Conservation (phyloP, 2,113 vertebrate species). For the Agapornis roseicollis region DNA sequence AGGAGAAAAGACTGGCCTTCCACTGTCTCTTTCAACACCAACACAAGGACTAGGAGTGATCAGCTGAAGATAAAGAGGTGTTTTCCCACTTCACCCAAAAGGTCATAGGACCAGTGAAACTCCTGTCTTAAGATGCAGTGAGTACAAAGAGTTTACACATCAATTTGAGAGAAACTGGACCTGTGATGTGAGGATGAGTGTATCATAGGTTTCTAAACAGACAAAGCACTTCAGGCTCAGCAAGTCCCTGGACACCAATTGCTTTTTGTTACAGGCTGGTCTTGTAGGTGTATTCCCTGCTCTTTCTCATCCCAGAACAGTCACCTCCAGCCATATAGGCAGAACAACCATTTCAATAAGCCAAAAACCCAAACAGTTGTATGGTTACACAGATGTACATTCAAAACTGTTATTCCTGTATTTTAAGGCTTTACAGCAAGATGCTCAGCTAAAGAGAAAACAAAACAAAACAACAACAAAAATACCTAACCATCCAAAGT, state of each 20-base stretch:
- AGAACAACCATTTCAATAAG: background rate
- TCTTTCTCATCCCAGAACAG: background rate
- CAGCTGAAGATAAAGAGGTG: background rate
- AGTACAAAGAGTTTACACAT: background rate
- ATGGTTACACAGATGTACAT: background rate
- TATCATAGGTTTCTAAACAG: rapidly evolving
- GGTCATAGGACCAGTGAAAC: background rate
- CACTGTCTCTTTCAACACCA: background rate
- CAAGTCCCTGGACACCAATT: background rate
- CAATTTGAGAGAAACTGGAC: background rate
- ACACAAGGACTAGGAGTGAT: background rate
- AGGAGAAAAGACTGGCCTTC: background rate
- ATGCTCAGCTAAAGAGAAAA: background rate
- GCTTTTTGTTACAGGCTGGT: background rate
- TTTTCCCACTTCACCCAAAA: background rate
- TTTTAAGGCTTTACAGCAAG: background rate
- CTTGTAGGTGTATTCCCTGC: background rate
- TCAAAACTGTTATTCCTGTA: background rate
- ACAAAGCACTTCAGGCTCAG: background rate
- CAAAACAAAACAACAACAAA: background rate
- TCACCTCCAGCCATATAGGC: background rate
- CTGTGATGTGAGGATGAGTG: background rate
- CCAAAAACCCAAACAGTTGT: rapidly evolving
- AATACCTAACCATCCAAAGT: background rate
- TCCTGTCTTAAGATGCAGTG: rapidly evolving